Evolutionary conservation across 2,113 vertebrate species (phyloP).

Genomic region (Peucedramus taeniatus): DNA sequence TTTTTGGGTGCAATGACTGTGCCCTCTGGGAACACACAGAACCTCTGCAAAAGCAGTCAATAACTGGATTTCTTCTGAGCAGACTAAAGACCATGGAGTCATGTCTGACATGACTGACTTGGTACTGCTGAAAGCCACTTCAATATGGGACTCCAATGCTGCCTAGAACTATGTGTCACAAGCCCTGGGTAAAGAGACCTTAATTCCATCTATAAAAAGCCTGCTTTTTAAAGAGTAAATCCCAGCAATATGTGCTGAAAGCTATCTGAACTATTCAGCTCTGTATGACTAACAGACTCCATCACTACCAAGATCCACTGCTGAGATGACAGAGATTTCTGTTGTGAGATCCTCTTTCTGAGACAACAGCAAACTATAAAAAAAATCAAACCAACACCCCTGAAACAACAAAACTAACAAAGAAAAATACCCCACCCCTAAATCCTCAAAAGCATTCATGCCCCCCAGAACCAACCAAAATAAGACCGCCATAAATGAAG

Average conservation of each 20-base stretch:
- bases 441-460: not conserved
- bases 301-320: not conserved
- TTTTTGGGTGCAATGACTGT: not conserved
- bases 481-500: not conserved
- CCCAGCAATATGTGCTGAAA: not conserved
- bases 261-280: not conserved
- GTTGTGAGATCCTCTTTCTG: not conserved
- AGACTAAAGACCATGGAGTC: not conserved
- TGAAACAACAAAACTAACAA: not conserved
- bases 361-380: not conserved
- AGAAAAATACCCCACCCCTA: not conserved
- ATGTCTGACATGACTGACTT: rapidly evolving
- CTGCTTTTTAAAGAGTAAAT: not conserved
- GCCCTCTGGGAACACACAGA: not conserved
- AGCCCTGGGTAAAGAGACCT: not conserved
- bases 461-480: not conserved
- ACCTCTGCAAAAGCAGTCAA: not conserved
- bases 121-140: not conserved
- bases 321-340: not conserved
- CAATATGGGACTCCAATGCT: not conserved
- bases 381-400: rapidly evolving
- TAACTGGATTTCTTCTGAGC: not conserved
- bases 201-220: not conserved
- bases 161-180: not conserved
- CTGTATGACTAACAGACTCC: slow-evolving; percentile 13